These are phyloP conservation scores for Pentalonia nigronervosa DNA, from an alignment of 1,140 invertebrate genomes.

Conservation along the genomic window DNA sequence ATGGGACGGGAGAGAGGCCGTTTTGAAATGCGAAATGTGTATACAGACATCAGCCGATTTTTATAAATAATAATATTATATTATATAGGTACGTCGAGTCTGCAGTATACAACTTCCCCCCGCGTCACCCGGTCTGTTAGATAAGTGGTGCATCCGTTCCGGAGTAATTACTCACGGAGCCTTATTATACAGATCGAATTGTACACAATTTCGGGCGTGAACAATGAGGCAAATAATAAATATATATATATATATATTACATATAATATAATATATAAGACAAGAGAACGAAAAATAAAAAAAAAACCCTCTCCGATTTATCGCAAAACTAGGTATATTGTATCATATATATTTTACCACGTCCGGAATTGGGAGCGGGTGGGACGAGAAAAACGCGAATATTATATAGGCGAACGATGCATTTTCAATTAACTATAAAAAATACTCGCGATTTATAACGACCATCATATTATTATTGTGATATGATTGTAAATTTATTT, in stretches of 20 bases:
- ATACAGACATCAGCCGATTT: neutral
- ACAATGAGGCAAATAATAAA: neutral
- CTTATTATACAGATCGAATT: slow-evolving; percentile 19
- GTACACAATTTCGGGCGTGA: slow-evolving; percentile 39
- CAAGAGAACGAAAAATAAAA: neutral
- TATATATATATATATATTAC: neutral
- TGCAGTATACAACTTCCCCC: neutral
- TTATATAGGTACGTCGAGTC: neutral
- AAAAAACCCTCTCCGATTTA: neutral
- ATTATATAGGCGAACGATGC: neutral
- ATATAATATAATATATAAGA: neutral
- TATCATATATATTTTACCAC: neutral
- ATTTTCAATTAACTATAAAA: neutral
- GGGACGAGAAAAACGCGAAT: neutral
- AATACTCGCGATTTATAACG: neutral
- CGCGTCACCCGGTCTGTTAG: slow-evolving; percentile 29
- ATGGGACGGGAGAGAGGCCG: neutral
- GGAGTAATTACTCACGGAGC: slow-evolving; percentile 28
- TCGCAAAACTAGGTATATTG: neutral
- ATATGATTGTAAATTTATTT: neutral
- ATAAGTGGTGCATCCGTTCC: slow-evolving; percentile 52
- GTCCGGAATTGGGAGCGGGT: neutral
- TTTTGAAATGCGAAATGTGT: neutral
- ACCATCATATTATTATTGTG: neutral
- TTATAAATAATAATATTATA: neutral